Base-by-base conservation (phyloP, 2,888 invertebrate genomes). In the Aquatica leii region DNA sequence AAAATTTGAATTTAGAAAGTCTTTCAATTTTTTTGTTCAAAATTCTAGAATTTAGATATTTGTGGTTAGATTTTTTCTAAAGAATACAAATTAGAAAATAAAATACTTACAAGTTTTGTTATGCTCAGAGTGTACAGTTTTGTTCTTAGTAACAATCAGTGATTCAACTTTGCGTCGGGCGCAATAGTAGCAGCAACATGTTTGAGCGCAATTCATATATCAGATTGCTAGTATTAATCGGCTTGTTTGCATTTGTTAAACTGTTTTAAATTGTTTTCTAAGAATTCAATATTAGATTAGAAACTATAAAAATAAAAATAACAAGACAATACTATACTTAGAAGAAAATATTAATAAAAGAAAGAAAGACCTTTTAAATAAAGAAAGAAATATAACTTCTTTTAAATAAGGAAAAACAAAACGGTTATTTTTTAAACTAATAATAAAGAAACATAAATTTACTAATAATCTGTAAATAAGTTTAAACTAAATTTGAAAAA, bases 301-400 rank as follows among this genome's bases (percentile, higher is more conserved):
- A 37, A 37, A 37, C 37, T 37, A 37, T 37, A 37, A 11, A 37
- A 37, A 37, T 37, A 37, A 37, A 37, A 37, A 37, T 11, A 37
- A 37, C 37, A 37, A 37, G 37, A 37, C n/a, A 37, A 37, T 37
- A 37, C 37, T 37, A 37, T 37, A 37, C 9, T 37, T 37, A 37
- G 11, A 37, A 4, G 4, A 11, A 37, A 37, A 37, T 4, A 31
- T 31, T 31, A 31, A 31, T 31, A 31, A 31, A 31, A 31, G 31
- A 9, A 31, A 31, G 31, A 31, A 31, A 31, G 5, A 9, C 31
- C 31, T 31, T 31, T 31, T 31, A 31, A 31, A 31, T 31, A 31
- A 31, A 31, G 31, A 31, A 31, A n/a, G n/a, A n/a, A n/a, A n/a
- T n/a, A n/a, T n/a, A n/a, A n/a, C n/a, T n/a, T n/a, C n/a, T n/a